A percentile compares a stretch with the other conserved stretches of the same genome.
Conservation (phyloP, 2,113 vertebrate species). For the Illadopsis cleaveri region DNA sequence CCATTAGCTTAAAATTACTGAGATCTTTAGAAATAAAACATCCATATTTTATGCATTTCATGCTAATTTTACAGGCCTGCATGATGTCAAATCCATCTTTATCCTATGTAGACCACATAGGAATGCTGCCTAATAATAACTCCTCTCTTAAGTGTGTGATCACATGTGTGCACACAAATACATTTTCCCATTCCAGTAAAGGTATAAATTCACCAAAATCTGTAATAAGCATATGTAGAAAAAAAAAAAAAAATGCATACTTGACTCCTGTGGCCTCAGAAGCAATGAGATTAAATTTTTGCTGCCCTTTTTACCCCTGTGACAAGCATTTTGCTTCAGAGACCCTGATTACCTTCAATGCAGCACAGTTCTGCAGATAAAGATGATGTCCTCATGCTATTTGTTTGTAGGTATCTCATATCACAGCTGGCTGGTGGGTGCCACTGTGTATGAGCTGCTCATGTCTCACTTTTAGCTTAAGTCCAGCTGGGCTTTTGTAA, state of each 20-base stretch:
- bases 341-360: neutral
- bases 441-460: neutral
- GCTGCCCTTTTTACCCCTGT: neutral
- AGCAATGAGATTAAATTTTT: neutral
- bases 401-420: neutral
- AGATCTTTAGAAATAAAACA: neutral
- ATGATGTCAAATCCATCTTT: neutral
- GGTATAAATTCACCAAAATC: neutral
- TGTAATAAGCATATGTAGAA: neutral
- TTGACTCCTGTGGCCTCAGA: neutral
- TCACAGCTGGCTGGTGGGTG: neutral
- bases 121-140: neutral
- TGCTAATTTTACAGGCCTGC: neutral
- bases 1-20: neutral
- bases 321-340: neutral
- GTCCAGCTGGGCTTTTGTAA: neutral
- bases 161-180: neutral
- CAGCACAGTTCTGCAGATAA: fast-evolving
- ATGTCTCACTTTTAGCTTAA: neutral
- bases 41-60: neutral
- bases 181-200: neutral
- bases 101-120: neutral
- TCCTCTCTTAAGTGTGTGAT: neutral
- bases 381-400: neutral
- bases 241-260: neutral